Conservation (phyloP, 2,113 vertebrate species). For the Pongo pygmaeus region DNA sequence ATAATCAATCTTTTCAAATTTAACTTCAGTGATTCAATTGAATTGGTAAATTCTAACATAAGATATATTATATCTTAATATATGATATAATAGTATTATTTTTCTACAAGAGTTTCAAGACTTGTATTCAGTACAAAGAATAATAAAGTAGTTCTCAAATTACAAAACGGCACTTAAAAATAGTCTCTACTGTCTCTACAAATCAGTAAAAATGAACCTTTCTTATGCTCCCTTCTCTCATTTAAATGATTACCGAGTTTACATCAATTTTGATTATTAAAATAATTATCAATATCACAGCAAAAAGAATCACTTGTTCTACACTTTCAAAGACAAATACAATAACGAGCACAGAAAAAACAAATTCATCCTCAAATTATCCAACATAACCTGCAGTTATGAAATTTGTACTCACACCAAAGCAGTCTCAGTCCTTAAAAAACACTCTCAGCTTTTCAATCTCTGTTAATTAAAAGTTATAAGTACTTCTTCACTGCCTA, state of each 20-base stretch:
- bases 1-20: neutral
- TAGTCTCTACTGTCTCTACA: neutral
- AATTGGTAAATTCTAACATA: neutral
- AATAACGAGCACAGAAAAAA: neutral
- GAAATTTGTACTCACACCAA: neutral
- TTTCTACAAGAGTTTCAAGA: slow-evolving; percentile 16
- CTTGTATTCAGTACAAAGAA: neutral
- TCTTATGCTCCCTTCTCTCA: neutral
- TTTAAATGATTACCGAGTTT: neutral
- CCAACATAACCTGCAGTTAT: neutral
- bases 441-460: neutral
- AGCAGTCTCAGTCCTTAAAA: neutral
- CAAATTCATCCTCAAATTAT: neutral
- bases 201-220: neutral
- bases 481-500: neutral
- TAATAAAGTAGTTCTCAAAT: slow-evolving; percentile 11
- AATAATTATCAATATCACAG: neutral
- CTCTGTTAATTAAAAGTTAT: neutral
- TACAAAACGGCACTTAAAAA: neutral
- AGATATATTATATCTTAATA: neutral
- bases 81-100: neutral
- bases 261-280: slow-evolving; percentile 4
- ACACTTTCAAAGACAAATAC: neutral
- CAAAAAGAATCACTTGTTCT: slow-evolving; percentile 15
- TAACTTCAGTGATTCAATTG: neutral